Conservation (phyloP, 2,113 vertebrate species). For the Glareola pratincola region DNA sequence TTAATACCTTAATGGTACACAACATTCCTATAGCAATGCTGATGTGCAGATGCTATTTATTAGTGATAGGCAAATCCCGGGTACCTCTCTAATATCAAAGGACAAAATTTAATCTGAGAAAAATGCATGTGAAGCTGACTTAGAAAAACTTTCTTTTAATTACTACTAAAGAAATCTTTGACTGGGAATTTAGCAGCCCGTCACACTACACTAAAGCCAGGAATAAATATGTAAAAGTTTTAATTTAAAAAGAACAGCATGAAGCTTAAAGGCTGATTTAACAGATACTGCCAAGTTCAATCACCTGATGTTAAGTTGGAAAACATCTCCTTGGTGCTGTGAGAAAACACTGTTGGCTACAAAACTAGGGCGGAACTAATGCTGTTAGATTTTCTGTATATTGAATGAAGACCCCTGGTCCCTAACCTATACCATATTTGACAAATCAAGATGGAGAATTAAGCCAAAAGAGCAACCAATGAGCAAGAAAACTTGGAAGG, state of each 20-base stretch:
- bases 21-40: not conserved
- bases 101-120: not conserved
- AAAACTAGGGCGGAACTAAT: not conserved
- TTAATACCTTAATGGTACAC: not conserved
- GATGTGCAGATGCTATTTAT: not conserved
- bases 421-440: not conserved
- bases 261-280: conserved; percentile 52
- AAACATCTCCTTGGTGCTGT: not conserved
- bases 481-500: not conserved
- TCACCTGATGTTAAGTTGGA: conserved; percentile 5
- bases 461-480: not conserved
- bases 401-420: not conserved
- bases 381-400: not conserved
- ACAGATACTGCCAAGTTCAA: conserved; percentile 19
- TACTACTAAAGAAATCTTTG: not conserved
- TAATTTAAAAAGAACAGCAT: conserved; percentile 41
- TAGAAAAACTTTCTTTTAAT: not conserved
- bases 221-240: conserved; percentile 11
- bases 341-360: not conserved
- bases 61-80: not conserved
- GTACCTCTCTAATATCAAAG: not conserved
- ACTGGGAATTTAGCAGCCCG: not conserved
- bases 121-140: not conserved
- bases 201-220: conserved; percentile 3
- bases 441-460: not conserved